Base-by-base conservation (phyloP, 2,888 invertebrate genomes). In the Rhorus exstirpatorius region DNA sequence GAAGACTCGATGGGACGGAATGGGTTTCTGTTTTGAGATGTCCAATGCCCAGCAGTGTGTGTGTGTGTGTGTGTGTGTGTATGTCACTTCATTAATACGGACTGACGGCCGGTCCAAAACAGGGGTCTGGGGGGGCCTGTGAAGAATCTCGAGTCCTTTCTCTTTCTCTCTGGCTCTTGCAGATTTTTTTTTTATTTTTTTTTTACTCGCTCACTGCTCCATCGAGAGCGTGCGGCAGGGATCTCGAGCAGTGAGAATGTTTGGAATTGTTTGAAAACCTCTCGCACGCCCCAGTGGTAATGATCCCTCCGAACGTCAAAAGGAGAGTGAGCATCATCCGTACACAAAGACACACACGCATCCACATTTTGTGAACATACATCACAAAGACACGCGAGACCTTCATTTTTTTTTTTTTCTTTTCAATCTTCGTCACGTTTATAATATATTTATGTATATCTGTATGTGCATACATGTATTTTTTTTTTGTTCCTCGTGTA, bases 281-380 rank as follows among this genome's bases (percentile, higher is more conserved):
- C 76, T 74, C 80, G 83, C 80, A 80, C 81, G 81, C 72, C 81
- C 81, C 78, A 74, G 78, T 82, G 82, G 76, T 88, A 88, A 88
- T 88, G 86, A 86, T 87, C 86, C 86, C 79, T 21, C 79, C 74
- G 72, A n/a, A 74, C 65, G 76, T 67, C 83, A 84, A 65, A 77
- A 63, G 44, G 71, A 71, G 76, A 77, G 21, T 41, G 68, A 75
- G 70, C 65, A 65, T 70, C 80, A 58, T 41, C 26, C 72, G 26
- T 24, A 38, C 67, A 65, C 68, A 60, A 24, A 41, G 51, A 44
- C 46, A 38, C 26, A 65, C 55, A 65, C 58, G 46, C 70, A 26
- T 46, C 6, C 14, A 67, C n/a, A n/a, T n/a, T n/a, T n/a, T n/a
- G n/a, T n/a, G n/a, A n/a, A n/a, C n/a, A n/a, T n/a, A n/a, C n/a